Conservation (phyloP, 2,888 invertebrate species). For the Sinelater perroti region DNA sequence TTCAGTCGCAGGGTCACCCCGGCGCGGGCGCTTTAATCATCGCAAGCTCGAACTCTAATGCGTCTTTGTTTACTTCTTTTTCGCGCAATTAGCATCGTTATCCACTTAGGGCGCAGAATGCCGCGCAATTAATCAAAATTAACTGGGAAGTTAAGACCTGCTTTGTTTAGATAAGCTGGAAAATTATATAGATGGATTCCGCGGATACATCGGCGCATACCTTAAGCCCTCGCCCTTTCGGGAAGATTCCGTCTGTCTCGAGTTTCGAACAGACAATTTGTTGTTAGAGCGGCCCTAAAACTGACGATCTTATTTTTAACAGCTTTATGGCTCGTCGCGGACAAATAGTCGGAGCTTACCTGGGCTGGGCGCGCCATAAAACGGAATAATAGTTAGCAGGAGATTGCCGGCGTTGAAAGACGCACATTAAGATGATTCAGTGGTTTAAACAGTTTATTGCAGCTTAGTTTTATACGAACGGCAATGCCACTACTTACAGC, state of each 20-base stretch:
- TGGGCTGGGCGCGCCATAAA: too few relatives aligned
- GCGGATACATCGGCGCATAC: constrained; percentile 1
- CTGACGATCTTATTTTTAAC: too few relatives aligned
- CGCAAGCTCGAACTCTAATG: constrained; percentile 18
- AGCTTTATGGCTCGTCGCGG: too few relatives aligned
- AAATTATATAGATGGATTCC: constrained; percentile 2
- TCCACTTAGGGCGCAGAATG: constrained; percentile 18
- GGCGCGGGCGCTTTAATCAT: constrained; percentile 21
- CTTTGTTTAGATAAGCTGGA: constrained; percentile 18
- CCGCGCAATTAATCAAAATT: constrained; percentile 27
- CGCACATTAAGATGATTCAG: too few relatives aligned
- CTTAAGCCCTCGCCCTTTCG: background rate
- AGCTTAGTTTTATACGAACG: too few relatives aligned
- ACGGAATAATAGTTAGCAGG: too few relatives aligned
- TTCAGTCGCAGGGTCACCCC: constrained; percentile 16
- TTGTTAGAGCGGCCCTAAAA: too few relatives aligned
- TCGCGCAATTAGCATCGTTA: constrained; percentile 24
- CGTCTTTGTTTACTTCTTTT: constrained; percentile 23
- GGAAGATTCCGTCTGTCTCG: background rate
- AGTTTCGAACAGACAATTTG: constrained; percentile 1
- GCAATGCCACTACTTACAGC: too few relatives aligned
- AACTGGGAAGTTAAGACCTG: constrained; percentile 15
- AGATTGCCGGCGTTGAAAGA: too few relatives aligned
- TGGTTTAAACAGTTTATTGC: too few relatives aligned
- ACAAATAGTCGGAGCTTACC: too few relatives aligned